Base-by-base conservation (phyloP, 2,888 invertebrate genomes). In the Dryocosmus kuriphilus region DNA sequence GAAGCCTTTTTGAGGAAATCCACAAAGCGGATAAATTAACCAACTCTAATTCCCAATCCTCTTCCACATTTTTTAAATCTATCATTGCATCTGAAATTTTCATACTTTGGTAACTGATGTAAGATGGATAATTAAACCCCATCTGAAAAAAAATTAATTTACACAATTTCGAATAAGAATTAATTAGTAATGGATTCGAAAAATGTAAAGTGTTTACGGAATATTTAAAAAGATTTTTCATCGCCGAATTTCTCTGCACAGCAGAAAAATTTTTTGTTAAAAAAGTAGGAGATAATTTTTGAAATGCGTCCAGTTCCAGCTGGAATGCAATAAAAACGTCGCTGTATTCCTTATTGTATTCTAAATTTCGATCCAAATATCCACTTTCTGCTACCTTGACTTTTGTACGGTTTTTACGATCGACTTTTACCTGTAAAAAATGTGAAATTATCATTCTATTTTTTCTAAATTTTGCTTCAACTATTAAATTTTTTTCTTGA, bases 1-100 rank as follows among this genome's bases (percentile, higher is more conserved):
- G 74, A 22, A 87, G 86, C 67, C 79, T 85, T 77, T 90, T 90
- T 7, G 89, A 74, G 0, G 78, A 80, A 24, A 90, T 87, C 90
- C 90, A 90, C 38, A 89, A 76, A 6, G 86, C 80, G 0, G 87
- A 82, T 24, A 90, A 32, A 8, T 87, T 87, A 2, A 78, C 8
- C 0, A 87, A 57, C 38, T 90, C 89, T n/a, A 90, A 78, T 8
- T 85, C 77, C 8, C 75, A n/a, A 0, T 82, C 71, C 0, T 67
- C 22, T 5, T 32, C 63, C 57, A 41, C 16, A 16, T 41, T 16
- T 41, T n/a, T 16, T 16, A 16, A 41, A 73, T 87, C 88, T 46
- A 89, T 80, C 61, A 81, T 82, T 5, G 78, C 80, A 73, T 90
- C 88, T 73, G 89, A 88, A 60, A 90, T 75, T 78, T 85, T 89